phyloP scores from a whole-genome alignment of 2,888 invertebrate genomes.

The Mesochorus sp. region DNA sequence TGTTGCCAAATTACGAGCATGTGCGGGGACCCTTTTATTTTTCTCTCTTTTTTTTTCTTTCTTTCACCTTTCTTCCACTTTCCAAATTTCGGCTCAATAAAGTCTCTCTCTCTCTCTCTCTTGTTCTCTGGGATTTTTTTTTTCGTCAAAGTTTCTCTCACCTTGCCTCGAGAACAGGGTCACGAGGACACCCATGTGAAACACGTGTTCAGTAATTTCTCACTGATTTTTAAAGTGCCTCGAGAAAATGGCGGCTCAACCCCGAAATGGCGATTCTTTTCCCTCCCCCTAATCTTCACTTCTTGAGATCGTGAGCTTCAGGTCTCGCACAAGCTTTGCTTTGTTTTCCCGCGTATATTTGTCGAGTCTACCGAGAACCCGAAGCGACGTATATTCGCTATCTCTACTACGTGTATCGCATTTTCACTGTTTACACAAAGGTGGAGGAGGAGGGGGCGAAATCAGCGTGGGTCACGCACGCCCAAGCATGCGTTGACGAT shows the following conservation, averaged over 20 bases:
- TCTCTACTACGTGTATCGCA: constrained; percentile 56
- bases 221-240: too few relatives aligned
- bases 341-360: background rate
- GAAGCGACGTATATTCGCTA: constrained; percentile 29
- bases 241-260: too few relatives aligned
- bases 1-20: constrained; percentile 32
- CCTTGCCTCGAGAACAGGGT: too few relatives aligned
- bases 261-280: too few relatives aligned
- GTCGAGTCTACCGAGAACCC: background rate
- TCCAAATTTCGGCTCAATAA: too few relatives aligned
- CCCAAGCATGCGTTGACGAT: constrained; percentile 32
- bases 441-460: constrained; percentile 10
- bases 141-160: background rate
- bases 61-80: background rate
- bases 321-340: background rate
- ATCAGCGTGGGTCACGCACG: constrained; percentile 57
- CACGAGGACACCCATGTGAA: too few relatives aligned
- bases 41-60: background rate
- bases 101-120: background rate
- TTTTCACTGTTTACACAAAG: too few relatives aligned
- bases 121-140: background rate
- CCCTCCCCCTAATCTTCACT: too few relatives aligned
- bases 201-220: too few relatives aligned
- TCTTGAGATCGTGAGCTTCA: too few relatives aligned
- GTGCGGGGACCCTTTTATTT: constrained; percentile 10